phyloP scores from a whole-genome alignment of 1,140 invertebrate species.

The Zaprionus kolodkinae region DNA sequence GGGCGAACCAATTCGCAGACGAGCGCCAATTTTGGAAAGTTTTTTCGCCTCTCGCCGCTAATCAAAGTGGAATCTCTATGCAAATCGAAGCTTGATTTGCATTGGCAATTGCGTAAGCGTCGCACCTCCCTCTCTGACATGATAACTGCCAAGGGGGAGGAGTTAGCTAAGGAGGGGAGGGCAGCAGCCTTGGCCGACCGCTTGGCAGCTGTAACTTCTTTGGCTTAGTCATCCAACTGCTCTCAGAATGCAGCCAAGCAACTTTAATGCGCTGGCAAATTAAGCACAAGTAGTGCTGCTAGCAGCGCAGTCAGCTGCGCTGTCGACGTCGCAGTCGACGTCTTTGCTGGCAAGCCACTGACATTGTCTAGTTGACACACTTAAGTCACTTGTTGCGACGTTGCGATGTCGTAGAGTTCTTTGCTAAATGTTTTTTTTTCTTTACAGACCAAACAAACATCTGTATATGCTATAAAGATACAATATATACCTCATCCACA shows the following conservation, averaged over 20 bases:
- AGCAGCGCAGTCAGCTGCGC: constrained; percentile 10
- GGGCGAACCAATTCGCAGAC: constrained; percentile 40
- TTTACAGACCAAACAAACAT: constrained; percentile 25
- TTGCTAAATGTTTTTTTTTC: constrained; percentile 55
- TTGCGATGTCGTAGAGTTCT: constrained; percentile 60
- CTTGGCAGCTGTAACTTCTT: constrained; percentile 62
- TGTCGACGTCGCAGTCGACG: background rate
- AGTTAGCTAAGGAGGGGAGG: background rate
- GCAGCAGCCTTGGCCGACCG: constrained; percentile 57
- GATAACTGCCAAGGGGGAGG: background rate
- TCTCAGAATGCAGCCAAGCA: constrained; percentile 75
- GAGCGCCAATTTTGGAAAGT: constrained; percentile 71
- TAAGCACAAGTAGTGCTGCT: constrained; percentile 66
- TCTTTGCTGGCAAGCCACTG: constrained; percentile 40
- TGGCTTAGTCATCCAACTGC: constrained; percentile 73
- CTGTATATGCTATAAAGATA: background rate
- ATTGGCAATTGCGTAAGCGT: constrained; percentile 51
- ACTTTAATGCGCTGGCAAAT: constrained; percentile 71
- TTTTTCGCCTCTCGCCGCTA: constrained; percentile 66
- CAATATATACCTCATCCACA: background rate
- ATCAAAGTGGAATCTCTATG: constrained; percentile 70
- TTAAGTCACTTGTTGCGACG: constrained; percentile 73
- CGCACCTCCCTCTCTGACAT: constrained; percentile 17
- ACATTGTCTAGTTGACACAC: constrained; percentile 81
- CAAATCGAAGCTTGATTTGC: constrained; percentile 59